Conservation (phyloP, 1,140 invertebrate genomes). For the Hycleus phaleratus region DNA sequence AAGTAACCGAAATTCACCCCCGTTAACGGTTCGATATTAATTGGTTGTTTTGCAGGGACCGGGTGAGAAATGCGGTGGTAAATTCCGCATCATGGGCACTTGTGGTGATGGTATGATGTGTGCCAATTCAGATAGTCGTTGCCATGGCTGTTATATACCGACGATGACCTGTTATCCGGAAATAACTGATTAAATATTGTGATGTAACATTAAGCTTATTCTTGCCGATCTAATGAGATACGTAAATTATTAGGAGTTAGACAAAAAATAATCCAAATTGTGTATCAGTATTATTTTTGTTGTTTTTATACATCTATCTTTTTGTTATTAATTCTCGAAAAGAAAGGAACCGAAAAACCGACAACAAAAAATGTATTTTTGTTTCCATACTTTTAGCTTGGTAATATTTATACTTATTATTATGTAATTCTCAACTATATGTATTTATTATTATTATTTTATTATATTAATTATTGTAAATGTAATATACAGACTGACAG, state of each 20-base stretch:
- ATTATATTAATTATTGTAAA: constrained; percentile 4
- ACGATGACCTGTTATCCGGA: constrained; percentile 27
- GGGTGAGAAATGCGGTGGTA: constrained; percentile 45
- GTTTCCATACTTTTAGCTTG: too few species aligned
- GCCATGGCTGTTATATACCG: constrained; percentile 41
- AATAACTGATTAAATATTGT: too few species aligned
- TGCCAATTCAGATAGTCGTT: constrained; percentile 39
- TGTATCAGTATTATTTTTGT: neutral
- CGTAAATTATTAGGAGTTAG: neutral
- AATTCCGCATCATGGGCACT: constrained; percentile 37
- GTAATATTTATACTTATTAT: too few species aligned
- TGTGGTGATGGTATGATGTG: constrained; percentile 50
- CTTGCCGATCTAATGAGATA: neutral
- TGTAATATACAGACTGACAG: constrained; percentile 1
- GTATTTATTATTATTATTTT: too few species aligned
- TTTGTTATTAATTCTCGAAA: too few species aligned
- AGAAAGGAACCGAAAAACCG: too few species aligned
- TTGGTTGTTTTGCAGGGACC: constrained; percentile 41
- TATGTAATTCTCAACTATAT: too few species aligned
- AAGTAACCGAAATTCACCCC: constrained; percentile 21
- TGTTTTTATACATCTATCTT: neutral
- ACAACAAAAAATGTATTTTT: too few species aligned
- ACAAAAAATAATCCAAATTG: neutral
- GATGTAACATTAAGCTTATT: neutral
- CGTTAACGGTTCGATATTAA: neutral